These are phyloP conservation scores for Conus canariensis DNA, from an alignment of 2,888 invertebrate species.

Conservation along the genomic window DNA sequence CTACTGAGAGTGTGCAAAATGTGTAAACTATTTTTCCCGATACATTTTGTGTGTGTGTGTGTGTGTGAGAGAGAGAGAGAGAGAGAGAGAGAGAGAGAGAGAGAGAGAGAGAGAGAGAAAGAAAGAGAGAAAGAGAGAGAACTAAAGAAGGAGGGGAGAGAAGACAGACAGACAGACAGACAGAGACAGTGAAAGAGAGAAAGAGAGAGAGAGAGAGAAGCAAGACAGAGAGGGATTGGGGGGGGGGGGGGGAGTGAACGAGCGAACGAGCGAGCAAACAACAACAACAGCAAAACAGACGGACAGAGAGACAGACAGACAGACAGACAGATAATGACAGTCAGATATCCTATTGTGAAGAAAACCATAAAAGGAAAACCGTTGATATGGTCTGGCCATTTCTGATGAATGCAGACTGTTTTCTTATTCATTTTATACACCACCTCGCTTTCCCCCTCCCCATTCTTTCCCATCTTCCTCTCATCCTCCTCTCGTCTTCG, in stretches of 20 bases:
- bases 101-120: conserved; percentile 13
- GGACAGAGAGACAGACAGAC: neutral
- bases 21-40: too few relatives aligned
- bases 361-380: too few relatives aligned
- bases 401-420: too few relatives aligned
- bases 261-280: neutral
- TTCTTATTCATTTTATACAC: too few relatives aligned
- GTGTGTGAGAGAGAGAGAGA: neutral
- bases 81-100: conserved; percentile 30
- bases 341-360: too few relatives aligned
- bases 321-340: too few relatives aligned
- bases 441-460: too few relatives aligned
- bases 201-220: neutral
- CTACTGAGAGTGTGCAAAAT: too few relatives aligned
- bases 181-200: neutral
- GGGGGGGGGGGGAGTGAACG: neutral
- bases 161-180: conserved; percentile 19
- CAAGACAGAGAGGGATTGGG: neutral
- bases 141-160: neutral
- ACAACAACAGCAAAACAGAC: neutral
- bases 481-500: too few relatives aligned
- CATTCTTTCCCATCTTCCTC: too few relatives aligned
- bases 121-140: conserved; percentile 29
- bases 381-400: too few relatives aligned
- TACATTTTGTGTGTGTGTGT: too few relatives aligned